Conservation (phyloP, 2,888 invertebrate genomes). For the Pseudeuparius sepicola region DNA sequence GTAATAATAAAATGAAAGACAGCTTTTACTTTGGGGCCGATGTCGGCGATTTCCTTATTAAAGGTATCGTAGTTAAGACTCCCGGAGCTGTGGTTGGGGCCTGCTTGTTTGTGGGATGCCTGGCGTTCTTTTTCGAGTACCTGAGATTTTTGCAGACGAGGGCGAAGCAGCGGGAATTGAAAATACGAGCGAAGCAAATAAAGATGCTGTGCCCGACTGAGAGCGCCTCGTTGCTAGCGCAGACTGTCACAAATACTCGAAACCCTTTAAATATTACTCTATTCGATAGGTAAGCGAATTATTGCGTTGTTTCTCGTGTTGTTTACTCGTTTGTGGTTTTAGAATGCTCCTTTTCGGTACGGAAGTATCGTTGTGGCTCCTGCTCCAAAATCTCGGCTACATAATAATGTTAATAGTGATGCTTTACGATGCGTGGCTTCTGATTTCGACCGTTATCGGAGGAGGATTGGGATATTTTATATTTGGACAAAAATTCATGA, state of each 20-base stretch:
- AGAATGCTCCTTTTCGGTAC: constrained; percentile 33
- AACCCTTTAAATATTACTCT: constrained; percentile 32
- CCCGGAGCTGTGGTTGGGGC: constrained; percentile 46
- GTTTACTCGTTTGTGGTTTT: too few species aligned
- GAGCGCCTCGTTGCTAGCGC: constrained; percentile 38
- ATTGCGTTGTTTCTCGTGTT: too few species aligned
- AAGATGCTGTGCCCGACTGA: constrained; percentile 37
- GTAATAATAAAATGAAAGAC: too few species aligned
- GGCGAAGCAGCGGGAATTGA: constrained; percentile 37
- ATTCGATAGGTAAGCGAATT: constrained; percentile 25
- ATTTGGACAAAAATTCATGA: constrained; percentile 44
- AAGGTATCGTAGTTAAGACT: constrained; percentile 47
- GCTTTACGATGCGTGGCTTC: constrained; percentile 60
- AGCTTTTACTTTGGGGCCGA: constrained; percentile 55
- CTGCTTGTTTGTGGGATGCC: constrained; percentile 48
- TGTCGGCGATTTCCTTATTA: constrained; percentile 53
- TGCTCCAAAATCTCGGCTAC: constrained; percentile 48
- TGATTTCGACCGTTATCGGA: constrained; percentile 54
- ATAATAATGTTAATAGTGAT: constrained; percentile 65
- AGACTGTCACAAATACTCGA: constrained; percentile 25
- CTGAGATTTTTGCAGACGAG: constrained; percentile 42
- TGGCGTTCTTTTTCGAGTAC: constrained; percentile 54
- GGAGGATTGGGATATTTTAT: constrained; percentile 50
- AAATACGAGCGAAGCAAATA: constrained; percentile 33
- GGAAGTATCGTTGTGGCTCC: constrained; percentile 35